Percentiles rank a stretch among this genome's conserved stretches.
These are phyloP conservation scores for Ernsta delagoae DNA, from an alignment of 2,888 invertebrate species.

Conservation along the genomic window DNA sequence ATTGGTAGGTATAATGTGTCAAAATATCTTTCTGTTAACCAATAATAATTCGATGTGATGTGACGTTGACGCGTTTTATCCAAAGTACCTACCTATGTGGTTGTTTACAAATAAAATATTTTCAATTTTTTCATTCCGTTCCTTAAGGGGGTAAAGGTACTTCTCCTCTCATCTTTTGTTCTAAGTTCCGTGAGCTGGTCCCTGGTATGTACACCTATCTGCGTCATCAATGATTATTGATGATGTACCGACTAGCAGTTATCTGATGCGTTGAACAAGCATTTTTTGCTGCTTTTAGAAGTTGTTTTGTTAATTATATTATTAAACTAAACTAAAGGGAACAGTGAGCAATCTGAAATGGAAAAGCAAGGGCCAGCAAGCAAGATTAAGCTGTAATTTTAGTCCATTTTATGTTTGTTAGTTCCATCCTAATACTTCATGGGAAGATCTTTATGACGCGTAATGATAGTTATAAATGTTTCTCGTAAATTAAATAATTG, in stretches of 20 bases:
- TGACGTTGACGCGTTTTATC: too few relatives aligned
- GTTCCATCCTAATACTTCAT: neutral
- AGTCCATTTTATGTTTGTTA: neutral
- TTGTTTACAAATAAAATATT: too few relatives aligned
- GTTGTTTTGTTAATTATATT: neutral
- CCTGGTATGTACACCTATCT: slow-evolving; percentile 36
- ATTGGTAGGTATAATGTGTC: too few relatives aligned
- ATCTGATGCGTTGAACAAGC: slow-evolving; percentile 6
- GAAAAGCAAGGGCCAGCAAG: neutral
- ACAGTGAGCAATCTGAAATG: neutral
- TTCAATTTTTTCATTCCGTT: too few relatives aligned
- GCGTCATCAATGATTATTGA: slow-evolving; percentile 44
- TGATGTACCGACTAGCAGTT: slow-evolving; percentile 35
- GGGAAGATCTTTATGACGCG: slow-evolving; percentile 18
- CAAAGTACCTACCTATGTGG: too few relatives aligned
- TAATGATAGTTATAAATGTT: slow-evolving; percentile 23
- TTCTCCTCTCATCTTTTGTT: too few relatives aligned
- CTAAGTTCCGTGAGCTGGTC: too few relatives aligned
- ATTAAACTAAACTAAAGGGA: neutral
- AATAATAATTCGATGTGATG: too few relatives aligned
- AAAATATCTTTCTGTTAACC: too few relatives aligned
- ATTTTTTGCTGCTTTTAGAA: neutral
- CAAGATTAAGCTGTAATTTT: slow-evolving; percentile 4
- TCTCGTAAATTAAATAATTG: slow-evolving; percentile 11
- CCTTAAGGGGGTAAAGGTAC: too few relatives aligned